Percentiles rank a stretch among this genome's conserved stretches.
phyloP scores from a whole-genome alignment of 2,113 vertebrate genomes.

The Microcebus ravelobensis region DNA sequence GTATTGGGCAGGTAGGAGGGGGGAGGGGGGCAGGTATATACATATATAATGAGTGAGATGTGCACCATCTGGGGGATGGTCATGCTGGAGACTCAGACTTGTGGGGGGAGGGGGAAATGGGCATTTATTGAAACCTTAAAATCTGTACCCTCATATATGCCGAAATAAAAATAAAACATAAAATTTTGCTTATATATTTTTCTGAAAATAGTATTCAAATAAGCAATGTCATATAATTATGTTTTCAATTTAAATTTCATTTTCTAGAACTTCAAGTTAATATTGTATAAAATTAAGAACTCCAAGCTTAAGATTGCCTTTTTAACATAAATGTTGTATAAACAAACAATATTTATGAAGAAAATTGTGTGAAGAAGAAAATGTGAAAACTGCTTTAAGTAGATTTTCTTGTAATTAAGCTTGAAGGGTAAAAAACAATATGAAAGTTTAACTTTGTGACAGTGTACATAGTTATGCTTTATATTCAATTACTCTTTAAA shows the following conservation, averaged over 20 bases:
- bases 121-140: too few relatives aligned
- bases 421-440: neutral
- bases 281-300: constrained; percentile 27
- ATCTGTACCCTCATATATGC: too few relatives aligned
- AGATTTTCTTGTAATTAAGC: constrained; percentile 51
- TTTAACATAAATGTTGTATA: constrained; percentile 39
- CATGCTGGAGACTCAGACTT: too few relatives aligned
- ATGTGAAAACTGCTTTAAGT: neutral
- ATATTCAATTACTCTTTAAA: neutral
- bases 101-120: too few relatives aligned
- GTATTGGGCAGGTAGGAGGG: too few relatives aligned
- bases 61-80: too few relatives aligned
- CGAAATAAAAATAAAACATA: neutral
- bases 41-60: too few relatives aligned
- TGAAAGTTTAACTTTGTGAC: neutral
- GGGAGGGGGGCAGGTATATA: too few relatives aligned
- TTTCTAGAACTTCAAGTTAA: neutral
- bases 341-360: constrained; percentile 16
- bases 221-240: neutral
- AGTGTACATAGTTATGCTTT: neutral
- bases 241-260: neutral
- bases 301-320: neutral
- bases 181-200: neutral
- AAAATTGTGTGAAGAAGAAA: constrained; percentile 19
- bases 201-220: neutral